phyloP scores from a whole-genome alignment of 2,113 vertebrate genomes.

The Ibidorhyncha struthersii region DNA sequence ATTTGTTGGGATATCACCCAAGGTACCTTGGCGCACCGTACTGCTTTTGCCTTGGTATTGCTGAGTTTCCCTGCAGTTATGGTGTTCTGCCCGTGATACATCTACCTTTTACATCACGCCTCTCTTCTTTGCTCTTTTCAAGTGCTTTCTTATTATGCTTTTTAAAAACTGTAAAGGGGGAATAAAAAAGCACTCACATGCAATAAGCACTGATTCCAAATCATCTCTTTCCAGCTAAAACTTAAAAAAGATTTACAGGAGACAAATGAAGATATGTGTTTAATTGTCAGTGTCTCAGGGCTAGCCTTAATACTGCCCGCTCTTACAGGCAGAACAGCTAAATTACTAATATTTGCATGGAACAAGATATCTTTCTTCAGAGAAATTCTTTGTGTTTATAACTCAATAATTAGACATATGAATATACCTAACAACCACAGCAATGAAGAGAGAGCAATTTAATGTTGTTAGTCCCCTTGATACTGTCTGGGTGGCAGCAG shows the following conservation, averaged over 20 bases:
- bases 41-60: not conserved
- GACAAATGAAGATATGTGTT: not conserved
- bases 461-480: not conserved
- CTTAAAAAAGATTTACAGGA: not conserved
- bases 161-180: not conserved
- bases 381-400: constrained; percentile 1
- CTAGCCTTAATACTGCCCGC: not conserved
- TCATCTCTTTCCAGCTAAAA: not conserved
- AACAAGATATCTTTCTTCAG: not conserved
- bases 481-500: not conserved
- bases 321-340: not conserved
- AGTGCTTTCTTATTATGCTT: not conserved
- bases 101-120: not conserved
- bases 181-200: accelerated
- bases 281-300: not conserved
- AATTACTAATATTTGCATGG: not conserved
- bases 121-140: not conserved
- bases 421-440: not conserved
- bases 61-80: not conserved
- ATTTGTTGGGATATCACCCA: not conserved
- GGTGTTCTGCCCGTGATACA: not conserved
- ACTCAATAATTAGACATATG: not conserved
- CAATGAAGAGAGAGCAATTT: not conserved
- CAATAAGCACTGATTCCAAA: not conserved
- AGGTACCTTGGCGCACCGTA: not conserved